Percentiles rank a stretch among this genome's conserved stretches.
Conservation (phyloP, 30 jellyfish, hydroid and myxozoan species). For the Nemopilema nomurai region DNA sequence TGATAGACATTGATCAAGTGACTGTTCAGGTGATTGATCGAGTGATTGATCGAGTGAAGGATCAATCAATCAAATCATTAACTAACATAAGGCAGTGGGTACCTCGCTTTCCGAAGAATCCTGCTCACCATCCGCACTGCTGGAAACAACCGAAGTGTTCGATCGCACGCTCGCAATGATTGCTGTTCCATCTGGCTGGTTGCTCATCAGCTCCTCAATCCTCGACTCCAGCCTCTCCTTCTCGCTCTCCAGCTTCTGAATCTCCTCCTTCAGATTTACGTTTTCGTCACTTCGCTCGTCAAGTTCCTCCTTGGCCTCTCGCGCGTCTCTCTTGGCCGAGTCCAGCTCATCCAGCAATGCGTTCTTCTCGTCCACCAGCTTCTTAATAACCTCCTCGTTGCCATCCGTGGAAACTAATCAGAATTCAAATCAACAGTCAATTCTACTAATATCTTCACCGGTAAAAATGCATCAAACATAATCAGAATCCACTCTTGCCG, state of each 20-base stretch:
- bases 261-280: conserved; percentile 27
- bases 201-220: conserved; percentile 44
- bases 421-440: background rate
- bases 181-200: background rate
- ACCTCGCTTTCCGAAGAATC: conserved; percentile 57
- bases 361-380: conserved; percentile 62
- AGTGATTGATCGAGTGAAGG: no score
- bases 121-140: conserved; percentile 39
- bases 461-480: no score
- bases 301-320: conserved; percentile 35
- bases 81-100: background rate
- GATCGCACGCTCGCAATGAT: background rate
- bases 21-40: no score
- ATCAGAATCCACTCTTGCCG: no score
- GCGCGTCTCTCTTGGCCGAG: conserved; percentile 9
- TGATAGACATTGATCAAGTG: no score
- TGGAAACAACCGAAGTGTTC: conserved; percentile 21
- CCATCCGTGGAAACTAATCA: conserved; percentile 23
- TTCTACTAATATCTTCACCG: no score
- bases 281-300: conserved; percentile 27
- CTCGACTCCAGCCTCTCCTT: conserved; percentile 53
- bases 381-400: conserved; percentile 50
- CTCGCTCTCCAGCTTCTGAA: conserved; percentile 29
- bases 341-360: conserved; percentile 52
- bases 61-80: no score